Evolutionary conservation across 2,797 vertebrate species (phyloP), one percentile per base, ranked within the genome.

Genomic region (Cottoperca gobio): DNA sequence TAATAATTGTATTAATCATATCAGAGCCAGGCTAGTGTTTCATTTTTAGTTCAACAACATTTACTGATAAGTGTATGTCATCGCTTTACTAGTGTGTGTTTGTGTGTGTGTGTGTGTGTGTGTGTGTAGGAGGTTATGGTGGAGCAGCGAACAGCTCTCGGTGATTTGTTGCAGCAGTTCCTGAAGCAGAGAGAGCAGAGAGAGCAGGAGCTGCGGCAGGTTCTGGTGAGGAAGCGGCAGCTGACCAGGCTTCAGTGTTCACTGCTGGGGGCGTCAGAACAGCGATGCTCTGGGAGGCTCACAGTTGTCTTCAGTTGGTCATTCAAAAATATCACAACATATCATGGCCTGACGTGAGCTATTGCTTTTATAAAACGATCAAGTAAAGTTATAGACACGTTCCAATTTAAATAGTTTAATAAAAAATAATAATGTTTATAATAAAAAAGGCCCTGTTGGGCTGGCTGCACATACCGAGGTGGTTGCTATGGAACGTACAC

Each of bases 121-220:
- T 86, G 39, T 46, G 43, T 89, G 46, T 86, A 99, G 98, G 97
- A 96, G 82, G 89, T 87, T 46, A 89, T 99, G 59, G 85, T 83
- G 0, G 96, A 96, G 48, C 97, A 99, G 85, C 95, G 97, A 26
- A 92, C 88, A 0, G 94, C 93, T 0, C 95, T 99, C 0, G 86
- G 94, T 43, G 92, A 92, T 76, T 83, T 99, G 83, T 91, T 99
- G 78, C 97, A 97, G 92, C 96, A 97, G 91, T 95, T 99, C 71
- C 93, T 99, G 79, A 99, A 99, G 78, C 97, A 99, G 84, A 97
- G 96, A 86, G 91, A 93, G 55, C 96, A 97, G 80, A 93, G 98
- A 35, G 98, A 99, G 83, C 91, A 94, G 49, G 97, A 99, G 40
- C 95, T 99, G 13, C 94, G 33, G 5, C 94, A 94, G 11, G 91